A percentile compares a stretch with the other conserved stretches of the same genome.
phyloP scores from a whole-genome alignment of 2,888 invertebrate species.

The Heliconius charithonia region DNA sequence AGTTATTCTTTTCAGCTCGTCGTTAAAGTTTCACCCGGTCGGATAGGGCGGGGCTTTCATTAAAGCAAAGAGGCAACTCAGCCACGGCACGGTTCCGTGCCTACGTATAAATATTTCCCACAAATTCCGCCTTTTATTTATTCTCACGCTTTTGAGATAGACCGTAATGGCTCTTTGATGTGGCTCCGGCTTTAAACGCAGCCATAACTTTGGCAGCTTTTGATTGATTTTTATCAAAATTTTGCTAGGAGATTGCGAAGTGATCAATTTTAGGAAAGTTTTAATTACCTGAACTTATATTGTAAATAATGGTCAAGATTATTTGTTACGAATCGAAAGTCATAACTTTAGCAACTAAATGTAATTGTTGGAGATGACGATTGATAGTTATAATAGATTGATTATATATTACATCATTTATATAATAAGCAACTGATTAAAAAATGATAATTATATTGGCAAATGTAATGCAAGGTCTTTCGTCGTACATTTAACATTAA shows the following conservation, averaged over 20 bases:
- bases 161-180: slow-evolving; percentile 81
- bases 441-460: too few relatives aligned
- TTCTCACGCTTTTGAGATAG: slow-evolving; percentile 78
- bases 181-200: slow-evolving; percentile 68
- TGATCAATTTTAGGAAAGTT: slow-evolving; percentile 57
- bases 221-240: slow-evolving; percentile 77
- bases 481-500: too few relatives aligned
- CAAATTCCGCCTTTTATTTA: slow-evolving; percentile 80
- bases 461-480: too few relatives aligned
- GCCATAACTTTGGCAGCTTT: slow-evolving; percentile 74
- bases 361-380: not conserved
- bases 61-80: slow-evolving; percentile 75
- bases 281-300: slow-evolving; percentile 52
- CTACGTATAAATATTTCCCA: slow-evolving; percentile 75
- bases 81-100: slow-evolving; percentile 63
- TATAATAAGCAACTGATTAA: too few relatives aligned
- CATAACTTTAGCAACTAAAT: not conserved
- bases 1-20: slow-evolving; percentile 66
- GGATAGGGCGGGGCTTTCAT: slow-evolving; percentile 73
- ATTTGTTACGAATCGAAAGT: not conserved
- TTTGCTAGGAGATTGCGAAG: slow-evolving; percentile 59
- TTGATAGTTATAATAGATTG: too few relatives aligned
- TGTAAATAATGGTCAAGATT: not conserved
- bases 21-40: slow-evolving; percentile 69
- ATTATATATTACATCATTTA: too few relatives aligned